Evolutionary conservation across 2,888 invertebrate genomes (phyloP).

Genomic region (Sesamia inferens): DNA sequence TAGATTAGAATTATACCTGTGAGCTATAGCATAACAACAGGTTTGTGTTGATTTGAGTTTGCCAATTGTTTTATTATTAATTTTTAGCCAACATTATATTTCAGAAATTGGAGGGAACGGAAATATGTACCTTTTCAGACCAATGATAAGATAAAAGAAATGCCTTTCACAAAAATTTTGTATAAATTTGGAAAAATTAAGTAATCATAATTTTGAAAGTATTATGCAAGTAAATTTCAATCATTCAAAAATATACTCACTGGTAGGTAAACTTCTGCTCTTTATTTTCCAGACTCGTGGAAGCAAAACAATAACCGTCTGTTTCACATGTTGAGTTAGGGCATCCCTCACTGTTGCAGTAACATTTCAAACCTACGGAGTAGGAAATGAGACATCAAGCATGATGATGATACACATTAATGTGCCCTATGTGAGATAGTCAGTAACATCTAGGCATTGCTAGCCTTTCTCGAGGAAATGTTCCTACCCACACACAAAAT

Average conservation of each 20-base stretch:
- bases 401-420: neutral
- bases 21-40: constrained; percentile 61
- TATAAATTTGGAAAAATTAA: constrained; percentile 43
- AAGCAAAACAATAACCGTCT: constrained; percentile 96
- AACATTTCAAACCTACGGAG: constrained; percentile 93
- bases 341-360: constrained; percentile 95
- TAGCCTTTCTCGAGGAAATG: too few relatives aligned
- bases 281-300: constrained; percentile 92
- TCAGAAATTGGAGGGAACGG: constrained; percentile 43
- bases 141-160: constrained; percentile 14
- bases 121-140: constrained; percentile 69
- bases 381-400: neutral
- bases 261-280: constrained; percentile 93
- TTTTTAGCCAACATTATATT: constrained; percentile 46
- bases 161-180: constrained; percentile 28
- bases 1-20: constrained; percentile 75
- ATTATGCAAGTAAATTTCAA: neutral
- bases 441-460: too few relatives aligned
- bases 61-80: constrained; percentile 74
- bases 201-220: constrained; percentile 22
- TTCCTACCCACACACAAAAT: too few relatives aligned
- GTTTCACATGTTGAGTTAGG: constrained; percentile 96
- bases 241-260: constrained; percentile 88
- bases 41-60: constrained; percentile 83
- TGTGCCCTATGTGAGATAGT: too few relatives aligned